A percentile compares a stretch with the other conserved stretches of the same genome.
phyloP scores from a whole-genome alignment of 2,113 vertebrate genomes.

The Camelus bactrianus region DNA sequence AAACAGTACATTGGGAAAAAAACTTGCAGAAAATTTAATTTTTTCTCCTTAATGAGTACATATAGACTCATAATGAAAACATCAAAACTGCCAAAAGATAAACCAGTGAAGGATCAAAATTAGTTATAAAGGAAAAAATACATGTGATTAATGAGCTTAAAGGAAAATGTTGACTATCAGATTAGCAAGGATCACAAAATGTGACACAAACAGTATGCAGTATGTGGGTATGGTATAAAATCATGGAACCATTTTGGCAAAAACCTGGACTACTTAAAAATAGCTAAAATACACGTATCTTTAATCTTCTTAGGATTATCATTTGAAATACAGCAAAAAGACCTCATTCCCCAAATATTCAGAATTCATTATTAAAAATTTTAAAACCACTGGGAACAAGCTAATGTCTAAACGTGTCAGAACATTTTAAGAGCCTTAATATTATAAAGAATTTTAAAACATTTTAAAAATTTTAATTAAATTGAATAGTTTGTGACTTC shows the following conservation, averaged over 20 bases:
- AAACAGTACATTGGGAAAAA: neutral
- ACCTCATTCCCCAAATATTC: neutral
- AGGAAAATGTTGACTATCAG: neutral
- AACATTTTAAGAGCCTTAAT: neutral
- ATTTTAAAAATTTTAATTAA: neutral
- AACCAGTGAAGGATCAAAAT: neutral
- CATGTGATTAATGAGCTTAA: neutral
- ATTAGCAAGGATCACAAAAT: neutral
- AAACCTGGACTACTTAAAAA: neutral
- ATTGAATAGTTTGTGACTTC: neutral
- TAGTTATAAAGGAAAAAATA: neutral
- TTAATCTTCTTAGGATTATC: neutral
- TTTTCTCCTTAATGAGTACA: constrained; percentile 2
- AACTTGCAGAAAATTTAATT: neutral
- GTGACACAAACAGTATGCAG: neutral
- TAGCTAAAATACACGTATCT: neutral
- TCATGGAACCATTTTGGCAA: neutral
- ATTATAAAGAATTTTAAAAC: neutral
- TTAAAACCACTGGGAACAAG: neutral
- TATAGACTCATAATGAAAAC: neutral
- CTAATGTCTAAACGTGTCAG: neutral
- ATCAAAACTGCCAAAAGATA: neutral
- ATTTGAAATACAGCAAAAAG: neutral
- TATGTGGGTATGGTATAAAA: neutral
- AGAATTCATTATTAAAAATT: neutral